phyloP scores from a whole-genome alignment of 2,888 invertebrate genomes.

The Auanema sp. region DNA sequence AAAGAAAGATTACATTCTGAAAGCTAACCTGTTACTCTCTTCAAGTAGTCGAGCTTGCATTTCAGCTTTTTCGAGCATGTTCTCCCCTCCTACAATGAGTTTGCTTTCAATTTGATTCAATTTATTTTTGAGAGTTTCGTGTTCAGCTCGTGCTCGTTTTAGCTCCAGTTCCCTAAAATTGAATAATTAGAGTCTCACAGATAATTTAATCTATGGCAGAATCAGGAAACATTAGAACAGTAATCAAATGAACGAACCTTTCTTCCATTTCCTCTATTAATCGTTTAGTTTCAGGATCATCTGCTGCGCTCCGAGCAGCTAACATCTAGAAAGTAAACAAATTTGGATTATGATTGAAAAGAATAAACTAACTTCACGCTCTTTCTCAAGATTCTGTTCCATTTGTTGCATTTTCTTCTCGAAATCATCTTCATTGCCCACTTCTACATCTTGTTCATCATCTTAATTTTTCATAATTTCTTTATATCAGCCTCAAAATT shows the following conservation, averaged over 20 bases:
- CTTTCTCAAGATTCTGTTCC: conserved; percentile 66
- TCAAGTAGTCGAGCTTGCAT: conserved; percentile 41
- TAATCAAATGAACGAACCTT: conserved; percentile 15
- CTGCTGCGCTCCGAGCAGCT: conserved; percentile 64
- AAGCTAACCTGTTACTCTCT: conserved; percentile 25
- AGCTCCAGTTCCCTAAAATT: conserved; percentile 32
- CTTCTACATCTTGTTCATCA: conserved; percentile 38
- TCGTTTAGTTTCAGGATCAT: conserved; percentile 34
- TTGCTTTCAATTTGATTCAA: conserved; percentile 88
- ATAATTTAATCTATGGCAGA: not conserved
- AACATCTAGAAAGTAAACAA: conserved; percentile 24
- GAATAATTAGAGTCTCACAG: not conserved
- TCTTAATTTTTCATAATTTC: conserved; percentile 17
- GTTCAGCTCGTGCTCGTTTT: conserved; percentile 71
- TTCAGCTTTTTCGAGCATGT: conserved; percentile 87
- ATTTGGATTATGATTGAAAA: not conserved
- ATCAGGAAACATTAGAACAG: not conserved
- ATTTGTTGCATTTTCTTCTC: conserved; percentile 67
- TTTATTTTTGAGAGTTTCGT: conserved; percentile 81
- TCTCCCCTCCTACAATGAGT: conserved; percentile 95
- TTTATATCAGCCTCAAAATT: conserved; percentile 1
- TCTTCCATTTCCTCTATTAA: conserved; percentile 34
- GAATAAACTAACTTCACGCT: conserved; percentile 16
- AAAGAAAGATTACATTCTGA: not conserved
- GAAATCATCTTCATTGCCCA: conserved; percentile 42